Evolutionary conservation across 35 echinoderm and acorn worm genomes (phyloP), one percentile per base, ranked within the genome.

Genomic region (Apostichopus japonicus): DNA sequence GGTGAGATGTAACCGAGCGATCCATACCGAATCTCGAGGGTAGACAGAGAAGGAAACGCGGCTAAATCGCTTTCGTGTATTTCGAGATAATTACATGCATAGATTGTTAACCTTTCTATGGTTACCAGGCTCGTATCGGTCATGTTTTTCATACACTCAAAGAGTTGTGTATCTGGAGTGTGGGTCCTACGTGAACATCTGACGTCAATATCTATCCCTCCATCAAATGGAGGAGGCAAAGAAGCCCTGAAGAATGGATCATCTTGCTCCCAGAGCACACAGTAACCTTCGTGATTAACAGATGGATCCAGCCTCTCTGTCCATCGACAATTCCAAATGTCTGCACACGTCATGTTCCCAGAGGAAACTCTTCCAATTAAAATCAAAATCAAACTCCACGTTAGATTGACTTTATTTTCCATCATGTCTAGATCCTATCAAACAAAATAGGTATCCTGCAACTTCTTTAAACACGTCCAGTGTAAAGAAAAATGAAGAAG

Each of bases 281-380:
- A 87, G 4, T 7, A 1, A 23, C 86, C 86, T 65, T 25, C 53
- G 58, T 56, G 53, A 21, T 71, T 62, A 2, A 22, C 10, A n/a
- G 6, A 14, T 17, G 86, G 86, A 33, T 87, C 55, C 6, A 10
- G 14, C 21, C 25, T 58, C 6, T 23, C 56, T 23, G 10, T 24
- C 86, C 86, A 87, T 22, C 17, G 54, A 63, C 86, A 87, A 24
- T 87, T 87, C 86, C 86, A 87, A 51, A 62, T 53, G 0, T 44
- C 33, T 44, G 33, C 33, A 44, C 33, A 44, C 33, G 33, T 80
- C 78, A 21, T 23, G 78, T 80, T 80, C 78, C 33, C 78, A 72
- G 67, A 72, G 67, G 33, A 80, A 80, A 80, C 78, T 80, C 78
- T 80, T 80, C 78, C 33, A 23, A 51, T 80, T 80, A 80, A 72